Percentiles rank a stretch among this genome's conserved stretches.
These are phyloP conservation scores for Struthio camelus DNA, from an alignment of 2,113 vertebrate species.

Conservation along the genomic window DNA sequence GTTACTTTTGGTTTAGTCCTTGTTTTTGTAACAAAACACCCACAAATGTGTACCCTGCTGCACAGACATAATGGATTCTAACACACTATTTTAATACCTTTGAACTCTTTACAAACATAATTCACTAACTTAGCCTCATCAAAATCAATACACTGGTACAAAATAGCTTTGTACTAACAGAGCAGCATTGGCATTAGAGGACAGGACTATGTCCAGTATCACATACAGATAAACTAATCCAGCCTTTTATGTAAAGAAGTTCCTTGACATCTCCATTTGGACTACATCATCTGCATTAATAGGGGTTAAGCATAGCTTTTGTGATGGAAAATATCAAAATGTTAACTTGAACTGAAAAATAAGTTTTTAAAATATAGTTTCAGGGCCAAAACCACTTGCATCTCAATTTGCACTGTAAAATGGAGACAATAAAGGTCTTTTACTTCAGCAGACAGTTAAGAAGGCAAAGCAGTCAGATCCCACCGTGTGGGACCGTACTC, in stretches of 20 bases:
- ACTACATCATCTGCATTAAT: background rate
- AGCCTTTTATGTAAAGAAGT: background rate
- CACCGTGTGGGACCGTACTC: background rate
- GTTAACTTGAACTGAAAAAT: background rate
- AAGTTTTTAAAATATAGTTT: background rate
- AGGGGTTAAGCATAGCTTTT: background rate
- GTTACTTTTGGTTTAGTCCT: background rate
- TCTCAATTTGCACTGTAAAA: background rate
- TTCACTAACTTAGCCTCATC: background rate
- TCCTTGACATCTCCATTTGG: background rate
- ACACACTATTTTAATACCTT: background rate
- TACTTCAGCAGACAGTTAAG: background rate
- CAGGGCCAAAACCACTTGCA: background rate
- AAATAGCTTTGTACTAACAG: background rate
- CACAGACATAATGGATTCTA: background rate
- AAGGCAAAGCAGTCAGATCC: background rate
- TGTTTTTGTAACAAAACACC: background rate
- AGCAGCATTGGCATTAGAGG: background rate
- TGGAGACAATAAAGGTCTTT: background rate
- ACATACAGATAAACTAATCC: background rate
- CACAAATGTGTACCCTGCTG: background rate
- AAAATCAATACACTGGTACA: background rate
- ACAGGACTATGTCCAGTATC: background rate
- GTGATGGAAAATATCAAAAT: background rate
- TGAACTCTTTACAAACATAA: background rate